Conservation (phyloP, 2,888 invertebrate species). For the Spilarctia lutea region DNA sequence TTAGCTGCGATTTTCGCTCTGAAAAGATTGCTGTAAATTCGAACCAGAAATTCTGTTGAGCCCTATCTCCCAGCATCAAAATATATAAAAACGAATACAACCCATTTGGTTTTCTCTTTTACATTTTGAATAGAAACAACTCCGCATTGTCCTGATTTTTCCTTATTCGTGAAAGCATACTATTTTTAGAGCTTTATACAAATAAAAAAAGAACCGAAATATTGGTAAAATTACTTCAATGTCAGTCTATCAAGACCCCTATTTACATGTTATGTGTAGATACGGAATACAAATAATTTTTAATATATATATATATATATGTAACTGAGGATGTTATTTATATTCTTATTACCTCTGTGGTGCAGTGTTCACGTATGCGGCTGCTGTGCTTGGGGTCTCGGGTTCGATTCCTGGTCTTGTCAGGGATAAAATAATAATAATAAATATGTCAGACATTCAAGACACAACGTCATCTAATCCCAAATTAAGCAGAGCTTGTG, state of each 20-base stretch:
- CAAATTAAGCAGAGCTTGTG: too few relatives aligned
- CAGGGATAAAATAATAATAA: too few relatives aligned
- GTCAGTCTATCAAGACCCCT: not conserved
- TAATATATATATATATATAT: not conserved
- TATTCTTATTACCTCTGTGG: too few relatives aligned
- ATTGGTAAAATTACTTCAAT: not conserved
- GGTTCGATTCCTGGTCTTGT: too few relatives aligned
- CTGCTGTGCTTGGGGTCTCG: too few relatives aligned
- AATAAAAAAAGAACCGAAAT: not conserved
- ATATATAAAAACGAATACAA: not conserved
- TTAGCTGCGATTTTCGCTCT: not conserved
- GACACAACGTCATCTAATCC: too few relatives aligned
- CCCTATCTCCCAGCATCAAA: not conserved
- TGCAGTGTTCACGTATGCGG: too few relatives aligned
- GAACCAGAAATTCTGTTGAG: not conserved
- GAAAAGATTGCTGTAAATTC: not conserved
- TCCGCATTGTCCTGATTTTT: not conserved
- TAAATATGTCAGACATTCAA: too few relatives aligned
- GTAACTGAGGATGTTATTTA: not conserved
- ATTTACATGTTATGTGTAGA: not conserved
- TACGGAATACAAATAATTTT: not conserved
- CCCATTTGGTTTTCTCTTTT: conserved; percentile 2
- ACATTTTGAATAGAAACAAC: conserved; percentile 1
- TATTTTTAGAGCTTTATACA: not conserved
- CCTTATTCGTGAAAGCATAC: not conserved